A percentile compares a stretch with the other conserved stretches of the same genome.
phyloP scores from a whole-genome alignment of 2,113 vertebrate genomes.

The Saccopteryx bilineata region DNA sequence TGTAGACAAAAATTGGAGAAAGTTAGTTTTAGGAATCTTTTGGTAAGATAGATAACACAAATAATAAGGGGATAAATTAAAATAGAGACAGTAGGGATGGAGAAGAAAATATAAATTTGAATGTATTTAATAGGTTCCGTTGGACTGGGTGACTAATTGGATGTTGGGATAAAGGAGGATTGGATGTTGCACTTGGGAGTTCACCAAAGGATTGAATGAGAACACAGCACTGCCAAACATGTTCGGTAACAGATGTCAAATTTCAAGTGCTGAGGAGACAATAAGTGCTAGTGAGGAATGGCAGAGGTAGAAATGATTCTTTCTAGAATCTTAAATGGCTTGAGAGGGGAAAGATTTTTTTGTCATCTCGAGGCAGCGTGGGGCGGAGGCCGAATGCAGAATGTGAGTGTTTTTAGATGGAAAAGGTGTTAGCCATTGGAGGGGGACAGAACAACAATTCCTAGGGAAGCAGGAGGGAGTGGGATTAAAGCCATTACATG shows the following conservation, averaged over 20 bases:
- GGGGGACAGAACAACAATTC: background rate
- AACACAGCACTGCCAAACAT: background rate
- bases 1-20: background rate
- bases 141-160: background rate
- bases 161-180: background rate
- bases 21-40: background rate
- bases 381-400: background rate
- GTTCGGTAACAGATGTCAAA: background rate
- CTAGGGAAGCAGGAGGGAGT: background rate
- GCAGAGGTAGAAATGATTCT: background rate
- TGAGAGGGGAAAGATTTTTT: background rate
- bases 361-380: background rate
- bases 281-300: background rate
- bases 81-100: background rate
- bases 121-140: background rate
- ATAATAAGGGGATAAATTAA: background rate
- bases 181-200: background rate
- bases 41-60: background rate
- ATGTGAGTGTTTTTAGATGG: background rate
- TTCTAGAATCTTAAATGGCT: background rate
- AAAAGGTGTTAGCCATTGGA: background rate
- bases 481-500: background rate
- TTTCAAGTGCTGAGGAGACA: background rate
- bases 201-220: background rate
- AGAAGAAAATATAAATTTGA: background rate